Evolutionary conservation across 2,888 invertebrate genomes (phyloP), one percentile per base, ranked within the genome.

Genomic region (Stratiomys singularior): DNA sequence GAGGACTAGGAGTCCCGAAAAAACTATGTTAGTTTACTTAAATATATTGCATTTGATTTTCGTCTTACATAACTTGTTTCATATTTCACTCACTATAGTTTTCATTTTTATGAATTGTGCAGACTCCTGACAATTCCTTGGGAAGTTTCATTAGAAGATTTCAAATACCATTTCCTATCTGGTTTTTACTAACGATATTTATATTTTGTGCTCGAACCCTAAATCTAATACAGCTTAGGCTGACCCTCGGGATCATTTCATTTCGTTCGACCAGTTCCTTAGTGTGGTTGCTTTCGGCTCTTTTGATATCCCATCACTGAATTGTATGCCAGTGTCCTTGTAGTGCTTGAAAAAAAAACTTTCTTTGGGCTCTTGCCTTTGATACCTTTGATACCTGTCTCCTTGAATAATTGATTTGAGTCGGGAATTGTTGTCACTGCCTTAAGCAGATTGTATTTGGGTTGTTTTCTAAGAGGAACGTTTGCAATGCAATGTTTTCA

Each of bases 371-470:
- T 37, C n/a, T n/a, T 66, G 11, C n/a, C 52, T 60, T 60, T 60
- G 60, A 18, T 67, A 67, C 44, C 67, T 69, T 46, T 46, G 15
- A 46, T 69, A 69, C 69, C 69, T 69, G 46, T 47, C 25, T 18
- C 44, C 47, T 25, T 69, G 69, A 69, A 69, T 69, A 69, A 69
- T 69, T 69, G 69, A 69, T 46, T 69, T 25, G 47, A 25, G 46
- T 69, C 46, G 69, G 69, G 69, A 69, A 69, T 69, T 46, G 69
- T 46, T 47, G 69, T 44, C 44, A 69, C 46, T 69, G 69, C 69
- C 69, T 69, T 69, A 69, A 69, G 69, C 69, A 69, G 69, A 69
- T 69, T 69, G 69, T 47, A 60, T 25, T 60, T 60, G 23, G 23
- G 21, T 37, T 37, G 37, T 37, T 37, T 37, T 37, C 37, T 5